Base-by-base conservation (phyloP, 1,140 invertebrate species). In the Arion vulgaris region DNA sequence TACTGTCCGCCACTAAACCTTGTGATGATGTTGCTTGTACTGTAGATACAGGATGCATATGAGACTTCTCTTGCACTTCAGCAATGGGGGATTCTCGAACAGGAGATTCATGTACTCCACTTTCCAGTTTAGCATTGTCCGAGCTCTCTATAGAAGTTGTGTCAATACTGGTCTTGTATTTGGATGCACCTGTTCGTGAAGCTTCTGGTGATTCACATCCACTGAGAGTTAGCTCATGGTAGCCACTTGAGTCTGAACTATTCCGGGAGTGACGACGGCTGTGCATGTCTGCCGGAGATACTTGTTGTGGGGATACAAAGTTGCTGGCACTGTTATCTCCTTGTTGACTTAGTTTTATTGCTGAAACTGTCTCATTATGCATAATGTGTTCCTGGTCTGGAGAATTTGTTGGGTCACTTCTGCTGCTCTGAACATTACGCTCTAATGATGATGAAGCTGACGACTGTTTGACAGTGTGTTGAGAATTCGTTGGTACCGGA, bases 211-310 rank as follows among this genome's bases (percentile, higher is more conserved):
- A 90, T 62, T 90, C 90, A n/a, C 86, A 94, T 85, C 95, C 95
- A 72, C 95, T 92, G 15, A 95, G 93, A 7, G 95, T 95, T 13
- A 95, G 94, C 88, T 96, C 95, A 89, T 96, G 95, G 89, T 96
- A 96, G 0, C 95, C 95, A 78, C 95, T 95, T 84, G 95, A 96
- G 89, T 96, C 95, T 85, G 95, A 95, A 90, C 95, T 95, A 86
- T 95, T 95, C 78, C 95, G 93, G 11, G 95, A 95, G 92, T 95
- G 95, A 88, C 85, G 83, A 79, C 88, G 86, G 75, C 66, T 77
- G n/a, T 71, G 41, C 34, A 73, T 71, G 53, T 82, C 86, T 62
- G 57, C 80, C 83, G 34, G 73, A 39, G 28, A 72, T 28, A 23
- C 39, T 26, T 32, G 73, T 66, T n/a, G 69, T 41, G 23, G 45